Evolutionary conservation across 2,113 vertebrate genomes (phyloP).

Genomic region (Tonatia bakeri): DNA sequence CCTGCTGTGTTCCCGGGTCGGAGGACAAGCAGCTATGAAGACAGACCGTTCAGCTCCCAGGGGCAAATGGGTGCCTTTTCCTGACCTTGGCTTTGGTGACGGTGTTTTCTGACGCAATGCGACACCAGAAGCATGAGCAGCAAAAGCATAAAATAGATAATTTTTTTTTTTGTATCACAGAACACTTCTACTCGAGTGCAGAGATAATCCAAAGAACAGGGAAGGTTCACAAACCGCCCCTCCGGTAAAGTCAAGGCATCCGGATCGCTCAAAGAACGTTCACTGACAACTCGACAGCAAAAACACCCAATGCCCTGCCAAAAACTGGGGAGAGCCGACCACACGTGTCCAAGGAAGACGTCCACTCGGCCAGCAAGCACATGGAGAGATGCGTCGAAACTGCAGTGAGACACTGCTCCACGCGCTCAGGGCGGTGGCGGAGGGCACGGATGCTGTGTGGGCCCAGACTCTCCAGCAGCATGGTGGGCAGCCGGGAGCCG

Average conservation of each 20-base stretch:
- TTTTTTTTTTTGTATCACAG: background rate
- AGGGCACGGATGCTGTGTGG: fast-evolving
- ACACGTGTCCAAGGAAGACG: background rate
- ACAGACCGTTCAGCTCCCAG: background rate
- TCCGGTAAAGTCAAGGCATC: background rate
- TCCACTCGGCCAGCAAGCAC: too few species aligned
- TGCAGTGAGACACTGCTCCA: fast-evolving
- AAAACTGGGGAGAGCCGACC: background rate
- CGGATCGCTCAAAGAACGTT: background rate
- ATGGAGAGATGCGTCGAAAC: background rate
- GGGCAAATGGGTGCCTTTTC: background rate
- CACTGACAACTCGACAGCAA: background rate
- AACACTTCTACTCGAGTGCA: background rate
- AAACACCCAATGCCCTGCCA: background rate
- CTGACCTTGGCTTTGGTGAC: background rate
- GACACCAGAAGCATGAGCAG: background rate
- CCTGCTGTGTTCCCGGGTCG: background rate
- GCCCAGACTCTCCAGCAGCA: background rate
- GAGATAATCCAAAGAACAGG: background rate
- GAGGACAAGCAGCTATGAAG: background rate
- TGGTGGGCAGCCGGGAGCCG: background rate
- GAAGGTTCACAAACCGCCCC: background rate
- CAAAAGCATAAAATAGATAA: background rate
- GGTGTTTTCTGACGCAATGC: background rate
- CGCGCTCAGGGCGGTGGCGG: too few species aligned